Evolutionary conservation across 2,113 vertebrate species (phyloP).

Genomic region (Thamnaconus septentrionalis): DNA sequence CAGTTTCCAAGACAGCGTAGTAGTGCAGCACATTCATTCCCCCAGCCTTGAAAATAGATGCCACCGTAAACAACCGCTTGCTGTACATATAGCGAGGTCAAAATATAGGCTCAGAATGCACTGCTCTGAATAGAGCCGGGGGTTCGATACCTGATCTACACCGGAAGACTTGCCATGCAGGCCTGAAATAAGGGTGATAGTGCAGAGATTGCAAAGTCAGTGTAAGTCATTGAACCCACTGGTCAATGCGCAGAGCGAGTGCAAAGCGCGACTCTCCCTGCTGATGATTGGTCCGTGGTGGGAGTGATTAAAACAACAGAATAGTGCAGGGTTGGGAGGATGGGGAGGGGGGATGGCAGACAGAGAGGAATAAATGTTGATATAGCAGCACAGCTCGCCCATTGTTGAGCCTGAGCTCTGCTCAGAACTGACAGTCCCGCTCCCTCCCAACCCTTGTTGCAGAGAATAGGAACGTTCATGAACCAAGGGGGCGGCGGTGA

Average conservation of each 20-base stretch:
- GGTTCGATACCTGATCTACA: conserved; percentile 1
- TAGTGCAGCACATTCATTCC: too few relatives aligned
- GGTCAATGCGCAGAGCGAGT: conserved; percentile 20
- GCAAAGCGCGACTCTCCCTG: conserved; percentile 42
- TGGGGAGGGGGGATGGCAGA: too few relatives aligned
- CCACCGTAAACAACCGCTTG: conserved; percentile 39
- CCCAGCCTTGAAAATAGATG: conserved; percentile 46
- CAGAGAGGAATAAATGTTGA: conserved; percentile 63
- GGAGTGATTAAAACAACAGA: conserved; percentile 34
- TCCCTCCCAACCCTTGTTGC: background rate
- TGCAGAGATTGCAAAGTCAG: conserved; percentile 23
- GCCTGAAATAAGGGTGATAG: conserved; percentile 7
- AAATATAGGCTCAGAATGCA: conserved; percentile 54
- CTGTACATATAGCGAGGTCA: conserved; percentile 37
- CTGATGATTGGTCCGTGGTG: conserved; percentile 29
- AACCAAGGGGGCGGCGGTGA: conserved; percentile 45
- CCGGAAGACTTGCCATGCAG: background rate
- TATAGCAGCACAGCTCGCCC: conserved; percentile 62
- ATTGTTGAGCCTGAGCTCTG: background rate
- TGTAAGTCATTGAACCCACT: conserved; percentile 32
- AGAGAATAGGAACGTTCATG: conserved; percentile 72
- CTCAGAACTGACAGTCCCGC: too few relatives aligned
- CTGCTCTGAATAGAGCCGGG: conserved; percentile 1
- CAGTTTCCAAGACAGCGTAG: too few relatives aligned
- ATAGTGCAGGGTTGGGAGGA: background rate